Conservation (phyloP, 2,113 vertebrate species). For the Urocitellus parryii region DNA sequence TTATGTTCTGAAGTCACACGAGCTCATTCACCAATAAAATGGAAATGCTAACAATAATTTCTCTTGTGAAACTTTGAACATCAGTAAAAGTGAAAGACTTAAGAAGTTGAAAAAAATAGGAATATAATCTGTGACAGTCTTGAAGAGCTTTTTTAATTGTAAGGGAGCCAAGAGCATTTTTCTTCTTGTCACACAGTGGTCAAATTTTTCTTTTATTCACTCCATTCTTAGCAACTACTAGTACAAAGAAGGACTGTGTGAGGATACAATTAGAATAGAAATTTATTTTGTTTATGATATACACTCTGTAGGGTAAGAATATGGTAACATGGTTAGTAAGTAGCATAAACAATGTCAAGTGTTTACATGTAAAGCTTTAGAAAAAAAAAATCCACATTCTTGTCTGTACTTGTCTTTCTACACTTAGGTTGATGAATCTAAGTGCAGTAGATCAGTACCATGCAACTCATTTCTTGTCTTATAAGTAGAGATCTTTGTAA, state of each 20-base stretch:
- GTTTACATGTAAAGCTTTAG: constrained; percentile 18
- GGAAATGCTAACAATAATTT: background rate
- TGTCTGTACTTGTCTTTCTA: constrained; percentile 62
- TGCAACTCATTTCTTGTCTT: constrained; percentile 65
- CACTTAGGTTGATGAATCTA: constrained; percentile 38
- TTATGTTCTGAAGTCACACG: background rate
- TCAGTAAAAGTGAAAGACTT: background rate
- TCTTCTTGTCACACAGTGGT: background rate
- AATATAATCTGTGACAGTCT: background rate
- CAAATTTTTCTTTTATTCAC: background rate
- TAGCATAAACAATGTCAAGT: background rate
- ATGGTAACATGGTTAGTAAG: background rate
- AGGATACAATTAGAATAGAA: background rate
- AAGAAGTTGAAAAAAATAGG: background rate
- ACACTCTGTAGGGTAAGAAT: background rate
- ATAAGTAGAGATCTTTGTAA: constrained; percentile 71
- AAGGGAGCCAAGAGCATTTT: background rate
- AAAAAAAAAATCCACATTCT: background rate
- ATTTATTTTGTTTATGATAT: background rate
- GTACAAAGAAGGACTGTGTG: background rate
- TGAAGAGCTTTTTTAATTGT: constrained; percentile 34
- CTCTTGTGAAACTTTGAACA: background rate
- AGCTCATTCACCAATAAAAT: background rate
- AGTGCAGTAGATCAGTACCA: constrained; percentile 33
- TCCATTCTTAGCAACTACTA: background rate